Conservation (phyloP, 2,888 invertebrate genomes). For the Ischnura elegans region DNA sequence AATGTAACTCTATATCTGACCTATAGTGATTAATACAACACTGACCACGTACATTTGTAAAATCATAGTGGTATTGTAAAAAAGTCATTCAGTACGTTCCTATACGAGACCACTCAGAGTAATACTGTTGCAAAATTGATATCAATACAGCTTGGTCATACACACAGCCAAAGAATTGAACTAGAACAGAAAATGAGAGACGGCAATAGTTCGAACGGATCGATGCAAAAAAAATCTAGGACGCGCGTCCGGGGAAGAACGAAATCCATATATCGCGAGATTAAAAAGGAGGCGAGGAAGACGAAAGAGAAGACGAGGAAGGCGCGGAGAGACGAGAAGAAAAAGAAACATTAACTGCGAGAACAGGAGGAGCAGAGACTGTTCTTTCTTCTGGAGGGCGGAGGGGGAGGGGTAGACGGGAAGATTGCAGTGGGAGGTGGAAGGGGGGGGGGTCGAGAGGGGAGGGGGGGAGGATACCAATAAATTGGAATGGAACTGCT, state of each 20-base stretch:
- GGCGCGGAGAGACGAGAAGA: background rate
- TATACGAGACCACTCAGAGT: too few relatives aligned
- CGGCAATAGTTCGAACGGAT: background rate
- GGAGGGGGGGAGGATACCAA: constrained; percentile 26
- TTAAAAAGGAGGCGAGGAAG: constrained; percentile 24
- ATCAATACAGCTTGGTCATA: too few relatives aligned
- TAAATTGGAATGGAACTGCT: constrained; percentile 63
- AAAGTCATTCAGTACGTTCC: too few relatives aligned
- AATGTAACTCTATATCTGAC: too few relatives aligned
- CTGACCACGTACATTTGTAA: too few relatives aligned
- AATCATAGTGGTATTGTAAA: too few relatives aligned
- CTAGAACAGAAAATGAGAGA: background rate
- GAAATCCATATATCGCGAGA: constrained; percentile 58
- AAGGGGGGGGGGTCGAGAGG: background rate
- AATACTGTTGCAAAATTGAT: too few relatives aligned
- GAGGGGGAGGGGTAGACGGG: background rate
- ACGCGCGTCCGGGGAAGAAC: background rate
- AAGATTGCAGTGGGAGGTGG: background rate
- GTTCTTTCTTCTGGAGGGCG: background rate
- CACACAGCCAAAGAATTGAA: background rate
- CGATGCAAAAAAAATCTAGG: constrained; percentile 3
- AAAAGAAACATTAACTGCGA: constrained; percentile 19
- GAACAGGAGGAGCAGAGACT: constrained; percentile 8
- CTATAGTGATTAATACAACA: too few relatives aligned
- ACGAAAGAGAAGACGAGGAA: background rate